Evolutionary conservation across 2,888 invertebrate species (phyloP), one percentile per base, ranked within the genome.

Genomic region (Plebejus melissa): DNA sequence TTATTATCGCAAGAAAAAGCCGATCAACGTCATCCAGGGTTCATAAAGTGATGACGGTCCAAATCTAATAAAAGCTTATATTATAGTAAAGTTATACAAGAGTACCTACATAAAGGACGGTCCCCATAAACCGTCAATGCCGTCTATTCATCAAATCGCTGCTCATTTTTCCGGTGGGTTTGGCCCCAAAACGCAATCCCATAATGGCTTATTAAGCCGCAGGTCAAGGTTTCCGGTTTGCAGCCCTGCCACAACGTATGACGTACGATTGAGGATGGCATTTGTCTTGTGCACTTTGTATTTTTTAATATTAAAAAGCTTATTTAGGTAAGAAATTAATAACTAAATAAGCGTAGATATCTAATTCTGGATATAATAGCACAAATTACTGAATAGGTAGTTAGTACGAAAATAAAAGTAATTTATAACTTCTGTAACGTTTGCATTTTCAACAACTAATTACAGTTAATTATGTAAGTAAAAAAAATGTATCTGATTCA

Each of bases 151-250:
- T 60, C 60, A 60, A 60, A 60, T 60, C 60, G 4, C 60, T 4
- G 60, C 28, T 60, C 28, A 11, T 60, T 60, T 60, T 60, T 28
- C 60, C 9, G 28, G 11, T 28, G 60, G 60, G 58, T 58, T 58
- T 9, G 22, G 60, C 60, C 13, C 58, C 28, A 60, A 60, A 60
- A 32, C 60, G 60, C 60, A 60, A 60, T 60, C 22, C 60, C 60
- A 28, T 60, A 60, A 60, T 60, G 60, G 60, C 9, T 60, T 60
- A 60, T 60, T 60, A 60, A 60, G 60, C 4, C 60, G 28, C 60
- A 60, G 60, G 60, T 60, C 60, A 60, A 32, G 60, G 60, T 28
- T 60, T 60, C 28, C 7, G 4, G 28, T 60, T 28, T 60, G 28
- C 60, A 60, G 28, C 28, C 60, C 60, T 60, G 28, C 4, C 28